Base-by-base conservation (phyloP, 1,140 invertebrate genomes). In the Hylaeus anthracinus region DNA sequence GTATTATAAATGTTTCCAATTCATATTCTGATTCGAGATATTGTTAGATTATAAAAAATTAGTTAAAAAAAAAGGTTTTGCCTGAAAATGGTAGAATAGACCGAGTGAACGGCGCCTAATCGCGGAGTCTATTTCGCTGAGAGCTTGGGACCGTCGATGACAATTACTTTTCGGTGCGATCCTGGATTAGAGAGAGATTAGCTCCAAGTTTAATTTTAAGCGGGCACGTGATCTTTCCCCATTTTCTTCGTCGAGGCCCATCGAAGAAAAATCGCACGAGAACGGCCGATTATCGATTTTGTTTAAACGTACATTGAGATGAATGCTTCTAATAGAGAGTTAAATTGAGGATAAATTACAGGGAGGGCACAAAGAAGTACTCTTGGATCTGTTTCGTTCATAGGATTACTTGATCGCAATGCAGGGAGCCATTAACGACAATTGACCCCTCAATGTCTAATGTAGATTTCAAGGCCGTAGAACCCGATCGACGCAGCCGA, bases 381-480 rank as follows among this genome's bases (percentile, higher is more conserved):
- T 41, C 56, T 63, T 43, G 39, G 26, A 39, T 63, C 48, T 72
- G 55, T 78, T 67, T 77, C 72, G 45, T 55, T 60, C 55, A 26
- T 71, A 56, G 60, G 45, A 67, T 83, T 80, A 74, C 73, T 83
- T 75, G 55, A 37, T 69, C 51, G 63, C 45, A 26, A 43, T 45
- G 45, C 69, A 61, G 65, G 64, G 45, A 86, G 41, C 63, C 81
- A 85, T 79, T 85, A 78, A 73, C 51, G 70, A 73, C 70, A 77
- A 84, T 84, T 81, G 79, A 64, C 75, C 83, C 70, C 72, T 82
- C 71, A 67, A 61, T 51, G 51, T 81, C 3, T 80, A 72, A 41
- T 76, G 58, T 67, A 64, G 45, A 85, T 85, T 80, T 83, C 77
- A 83, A 80, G 82, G 82, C 79, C 72, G 26, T 66, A 37, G 41